These are phyloP conservation scores for Nesoenas mayeri DNA, from an alignment of 2,113 vertebrate species.

Conservation along the genomic window DNA sequence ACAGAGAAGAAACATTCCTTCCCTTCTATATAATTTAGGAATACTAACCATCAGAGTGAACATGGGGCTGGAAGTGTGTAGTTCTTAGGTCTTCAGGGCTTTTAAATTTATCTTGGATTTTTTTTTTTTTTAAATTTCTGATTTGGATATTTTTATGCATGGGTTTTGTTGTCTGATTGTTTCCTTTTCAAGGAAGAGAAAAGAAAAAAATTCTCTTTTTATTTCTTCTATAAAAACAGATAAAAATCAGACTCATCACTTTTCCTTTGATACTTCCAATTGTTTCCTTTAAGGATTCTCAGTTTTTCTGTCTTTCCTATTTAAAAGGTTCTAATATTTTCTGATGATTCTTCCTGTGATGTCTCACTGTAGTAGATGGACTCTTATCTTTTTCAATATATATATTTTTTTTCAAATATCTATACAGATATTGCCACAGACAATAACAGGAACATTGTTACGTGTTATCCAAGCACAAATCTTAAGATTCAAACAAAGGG, in stretches of 20 bases:
- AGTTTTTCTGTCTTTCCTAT: neutral
- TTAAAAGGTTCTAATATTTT: neutral
- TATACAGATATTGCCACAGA: neutral
- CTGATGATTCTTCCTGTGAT: neutral
- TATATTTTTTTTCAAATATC: neutral
- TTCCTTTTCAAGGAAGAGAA: neutral
- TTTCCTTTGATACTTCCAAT: neutral
- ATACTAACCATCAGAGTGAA: neutral
- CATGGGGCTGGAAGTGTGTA: neutral
- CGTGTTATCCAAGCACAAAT: neutral
- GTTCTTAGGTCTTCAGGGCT: neutral
- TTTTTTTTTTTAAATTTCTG: neutral
- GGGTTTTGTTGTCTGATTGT: neutral
- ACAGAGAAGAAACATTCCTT: neutral
- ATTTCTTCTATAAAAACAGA: neutral
- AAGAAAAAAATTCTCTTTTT: neutral
- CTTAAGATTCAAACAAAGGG: neutral
- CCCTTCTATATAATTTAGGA: neutral
- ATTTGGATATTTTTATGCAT: neutral
- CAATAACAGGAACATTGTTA: neutral
- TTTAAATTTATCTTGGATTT: neutral
- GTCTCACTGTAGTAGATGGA: neutral
- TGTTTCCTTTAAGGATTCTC: neutral
- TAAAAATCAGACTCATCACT: neutral
- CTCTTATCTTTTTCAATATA: too few relatives aligned